phyloP scores from a whole-genome alignment of 2,113 vertebrate genomes.

The Pristiophorus japonicus region DNA sequence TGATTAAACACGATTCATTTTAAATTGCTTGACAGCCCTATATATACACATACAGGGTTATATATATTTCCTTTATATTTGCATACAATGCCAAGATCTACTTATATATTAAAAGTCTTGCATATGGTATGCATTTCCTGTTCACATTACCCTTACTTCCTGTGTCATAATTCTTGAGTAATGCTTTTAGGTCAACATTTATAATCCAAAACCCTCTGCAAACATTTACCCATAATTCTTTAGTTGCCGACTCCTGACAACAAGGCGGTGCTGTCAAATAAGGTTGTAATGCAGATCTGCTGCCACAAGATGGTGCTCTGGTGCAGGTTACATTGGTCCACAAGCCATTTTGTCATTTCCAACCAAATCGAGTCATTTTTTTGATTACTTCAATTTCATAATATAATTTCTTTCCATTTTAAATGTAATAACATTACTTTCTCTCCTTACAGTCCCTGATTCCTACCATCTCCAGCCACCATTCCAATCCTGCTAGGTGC shows the following conservation, averaged over 20 bases:
- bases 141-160: too few species aligned
- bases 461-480: background rate
- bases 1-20: background rate
- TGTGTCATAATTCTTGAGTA: background rate
- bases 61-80: background rate
- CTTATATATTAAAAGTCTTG: too few species aligned
- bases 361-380: background rate
- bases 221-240: background rate
- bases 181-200: background rate
- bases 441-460: background rate
- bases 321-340: background rate
- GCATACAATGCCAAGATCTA: background rate
- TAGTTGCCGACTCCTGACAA: background rate
- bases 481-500: background rate
- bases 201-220: background rate
- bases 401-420: background rate
- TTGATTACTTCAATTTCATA: background rate
- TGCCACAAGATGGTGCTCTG: slow-evolving; percentile 6
- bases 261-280: background rate
- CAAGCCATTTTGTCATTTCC: background rate
- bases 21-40: background rate
- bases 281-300: background rate
- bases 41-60: too few species aligned
- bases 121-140: too few species aligned
- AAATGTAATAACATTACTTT: background rate